A percentile compares a stretch with the other conserved stretches of the same genome.
Conservation (phyloP, 2,797 vertebrate species). For the Ataeniobius toweri region DNA sequence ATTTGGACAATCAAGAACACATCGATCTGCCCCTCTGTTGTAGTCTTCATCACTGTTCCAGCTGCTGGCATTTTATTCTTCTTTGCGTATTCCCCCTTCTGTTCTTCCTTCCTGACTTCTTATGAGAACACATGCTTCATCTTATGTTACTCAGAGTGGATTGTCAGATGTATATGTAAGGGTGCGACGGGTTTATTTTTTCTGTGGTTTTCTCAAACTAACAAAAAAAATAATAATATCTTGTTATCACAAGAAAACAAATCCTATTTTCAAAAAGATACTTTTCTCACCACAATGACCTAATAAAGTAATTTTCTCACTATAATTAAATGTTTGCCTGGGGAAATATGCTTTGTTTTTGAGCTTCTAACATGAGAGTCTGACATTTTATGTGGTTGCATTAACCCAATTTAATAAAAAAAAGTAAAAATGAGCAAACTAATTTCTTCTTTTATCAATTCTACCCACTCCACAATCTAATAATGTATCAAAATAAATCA, state of each 20-base stretch:
- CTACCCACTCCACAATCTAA: not conserved
- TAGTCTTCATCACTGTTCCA: slow-evolving; percentile 29
- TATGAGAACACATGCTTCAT: slow-evolving; percentile 2
- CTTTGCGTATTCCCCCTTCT: slow-evolving; percentile 24
- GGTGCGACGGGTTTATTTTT: not conserved
- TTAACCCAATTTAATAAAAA: not conserved
- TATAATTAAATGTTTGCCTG: not conserved
- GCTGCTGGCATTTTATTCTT: slow-evolving; percentile 40
- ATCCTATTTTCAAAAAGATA: not conserved
- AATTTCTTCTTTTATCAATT: not conserved
- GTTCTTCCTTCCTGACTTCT: slow-evolving; percentile 5
- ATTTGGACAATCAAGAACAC: slow-evolving; percentile 65
- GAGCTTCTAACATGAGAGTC: not conserved
- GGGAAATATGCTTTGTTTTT: not conserved
- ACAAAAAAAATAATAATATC: no score
- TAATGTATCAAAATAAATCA: not conserved
- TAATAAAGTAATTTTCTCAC: not conserved
- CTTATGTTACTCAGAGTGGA: slow-evolving; percentile 3
- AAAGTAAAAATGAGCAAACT: not conserved
- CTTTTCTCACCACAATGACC: not conserved
- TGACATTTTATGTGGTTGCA: not conserved
- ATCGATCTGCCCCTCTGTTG: slow-evolving; percentile 38
- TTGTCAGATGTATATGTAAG: not conserved
- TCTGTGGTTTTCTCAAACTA: not conserved
- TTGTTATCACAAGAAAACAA: not conserved